Conservation (phyloP, 35 echinoderm and acorn worm species). For the Amphiura filiformis region DNA sequence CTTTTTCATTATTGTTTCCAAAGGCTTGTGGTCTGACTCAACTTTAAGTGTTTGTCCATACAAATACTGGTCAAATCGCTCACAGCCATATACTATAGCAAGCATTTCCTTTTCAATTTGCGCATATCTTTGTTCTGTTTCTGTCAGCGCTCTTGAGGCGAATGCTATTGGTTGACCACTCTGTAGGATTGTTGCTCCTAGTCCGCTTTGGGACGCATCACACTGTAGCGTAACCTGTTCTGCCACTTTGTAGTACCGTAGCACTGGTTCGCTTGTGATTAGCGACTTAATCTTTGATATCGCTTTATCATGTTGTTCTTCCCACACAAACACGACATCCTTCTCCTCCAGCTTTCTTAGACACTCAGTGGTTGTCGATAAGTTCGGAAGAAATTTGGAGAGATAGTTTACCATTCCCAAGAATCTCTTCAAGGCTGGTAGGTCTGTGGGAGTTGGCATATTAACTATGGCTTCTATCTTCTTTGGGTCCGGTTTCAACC, state of each 20-base stretch:
- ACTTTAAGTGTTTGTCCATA: constrained; percentile 53
- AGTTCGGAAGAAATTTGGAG: neutral
- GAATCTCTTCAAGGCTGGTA: neutral
- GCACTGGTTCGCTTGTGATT: constrained; percentile 38
- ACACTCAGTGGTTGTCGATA: neutral
- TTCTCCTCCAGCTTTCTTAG: constrained; percentile 41
- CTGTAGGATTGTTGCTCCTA: constrained; percentile 33
- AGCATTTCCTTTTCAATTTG: constrained; percentile 26
- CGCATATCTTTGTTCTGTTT: constrained; percentile 4
- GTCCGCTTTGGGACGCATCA: constrained; percentile 14
- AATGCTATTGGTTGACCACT: constrained; percentile 34
- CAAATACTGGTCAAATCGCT: constrained; percentile 43
- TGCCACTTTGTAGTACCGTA: constrained; percentile 39
- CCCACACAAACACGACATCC: constrained; percentile 53
- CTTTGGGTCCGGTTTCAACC: neutral
- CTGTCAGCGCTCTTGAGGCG: constrained; percentile 29
- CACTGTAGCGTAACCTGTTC: neutral
- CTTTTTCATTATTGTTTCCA: constrained; percentile 61
- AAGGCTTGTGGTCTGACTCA: constrained; percentile 66
- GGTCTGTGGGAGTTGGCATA: neutral
- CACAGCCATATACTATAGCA: constrained; percentile 8
- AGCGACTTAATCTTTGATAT: constrained; percentile 23
- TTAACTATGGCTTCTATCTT: neutral
- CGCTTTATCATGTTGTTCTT: constrained; percentile 33
- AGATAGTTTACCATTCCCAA: neutral